Evolutionary conservation across 2,113 vertebrate species (phyloP).

Genomic region (Eulacestoma nigropectus): DNA sequence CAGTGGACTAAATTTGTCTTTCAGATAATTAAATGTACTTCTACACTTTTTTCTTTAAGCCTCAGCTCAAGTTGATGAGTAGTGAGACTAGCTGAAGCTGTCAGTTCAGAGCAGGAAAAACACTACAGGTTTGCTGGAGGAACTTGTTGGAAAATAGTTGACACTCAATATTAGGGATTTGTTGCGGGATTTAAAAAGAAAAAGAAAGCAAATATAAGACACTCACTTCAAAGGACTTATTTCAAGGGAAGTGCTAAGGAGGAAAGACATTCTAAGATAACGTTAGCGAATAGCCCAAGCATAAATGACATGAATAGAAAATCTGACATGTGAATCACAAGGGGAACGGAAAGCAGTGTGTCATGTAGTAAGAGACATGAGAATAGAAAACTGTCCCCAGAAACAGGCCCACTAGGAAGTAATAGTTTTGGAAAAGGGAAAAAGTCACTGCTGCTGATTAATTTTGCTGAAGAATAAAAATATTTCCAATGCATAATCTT

Average conservation of each 20-base stretch:
- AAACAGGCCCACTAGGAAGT: background rate
- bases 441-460: background rate
- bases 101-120: background rate
- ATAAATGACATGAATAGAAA: background rate
- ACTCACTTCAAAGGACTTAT: conserved; percentile 30
- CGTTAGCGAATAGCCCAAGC: background rate
- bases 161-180: background rate
- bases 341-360: background rate
- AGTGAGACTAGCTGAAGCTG: background rate
- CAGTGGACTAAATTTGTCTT: background rate
- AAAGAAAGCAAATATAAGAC: background rate
- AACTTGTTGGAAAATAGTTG: background rate
- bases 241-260: conserved; percentile 22
- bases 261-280: background rate
- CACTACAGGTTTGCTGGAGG: background rate
- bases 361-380: background rate
- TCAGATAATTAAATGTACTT: background rate
- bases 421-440: background rate
- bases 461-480: background rate
- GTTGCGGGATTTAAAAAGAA: background rate
- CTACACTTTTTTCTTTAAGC: background rate
- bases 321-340: background rate
- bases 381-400: background rate
- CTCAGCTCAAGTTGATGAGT: background rate
- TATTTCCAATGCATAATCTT: background rate